Evolutionary conservation across 2,797 vertebrate genomes (phyloP).

Genomic region (Aselliscus stoliczkanus): DNA sequence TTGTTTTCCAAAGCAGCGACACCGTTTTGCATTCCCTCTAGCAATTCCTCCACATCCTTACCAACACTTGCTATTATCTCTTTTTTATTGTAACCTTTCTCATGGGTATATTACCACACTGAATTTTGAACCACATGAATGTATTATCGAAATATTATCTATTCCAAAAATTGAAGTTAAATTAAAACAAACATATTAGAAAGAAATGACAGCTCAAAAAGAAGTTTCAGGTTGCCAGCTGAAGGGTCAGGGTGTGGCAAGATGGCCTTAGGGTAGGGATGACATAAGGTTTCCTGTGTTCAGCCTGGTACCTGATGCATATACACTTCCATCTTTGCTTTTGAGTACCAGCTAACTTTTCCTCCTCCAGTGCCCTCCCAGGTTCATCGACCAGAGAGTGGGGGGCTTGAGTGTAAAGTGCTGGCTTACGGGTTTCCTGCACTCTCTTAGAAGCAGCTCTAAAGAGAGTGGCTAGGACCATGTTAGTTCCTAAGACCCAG

Average conservation of each 20-base stretch:
- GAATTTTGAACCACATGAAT: background rate
- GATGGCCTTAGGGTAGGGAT: background rate
- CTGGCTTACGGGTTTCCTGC: background rate
- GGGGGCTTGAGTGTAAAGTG: background rate
- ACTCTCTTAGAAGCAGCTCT: background rate
- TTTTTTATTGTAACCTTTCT: background rate
- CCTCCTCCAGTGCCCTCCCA: background rate
- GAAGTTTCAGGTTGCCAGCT: background rate
- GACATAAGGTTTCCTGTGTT: background rate
- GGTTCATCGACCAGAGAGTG: background rate
- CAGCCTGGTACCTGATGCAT: background rate
- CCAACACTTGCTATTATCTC: background rate
- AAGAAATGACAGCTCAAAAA: background rate
- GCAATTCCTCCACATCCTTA: background rate
- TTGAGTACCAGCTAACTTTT: background rate
- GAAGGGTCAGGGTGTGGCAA: background rate
- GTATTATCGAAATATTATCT: background rate
- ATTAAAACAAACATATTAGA: background rate
- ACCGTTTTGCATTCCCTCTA: background rate
- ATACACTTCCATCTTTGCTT: background rate
- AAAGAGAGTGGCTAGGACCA: background rate
- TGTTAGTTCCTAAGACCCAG: background rate
- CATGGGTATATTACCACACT: background rate
- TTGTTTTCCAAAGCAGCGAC: background rate
- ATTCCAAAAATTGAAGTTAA: background rate